Evolutionary conservation across 1,140 invertebrate species (phyloP), one percentile per base, ranked within the genome.

Genomic region (Gonatopus flavifemur): DNA sequence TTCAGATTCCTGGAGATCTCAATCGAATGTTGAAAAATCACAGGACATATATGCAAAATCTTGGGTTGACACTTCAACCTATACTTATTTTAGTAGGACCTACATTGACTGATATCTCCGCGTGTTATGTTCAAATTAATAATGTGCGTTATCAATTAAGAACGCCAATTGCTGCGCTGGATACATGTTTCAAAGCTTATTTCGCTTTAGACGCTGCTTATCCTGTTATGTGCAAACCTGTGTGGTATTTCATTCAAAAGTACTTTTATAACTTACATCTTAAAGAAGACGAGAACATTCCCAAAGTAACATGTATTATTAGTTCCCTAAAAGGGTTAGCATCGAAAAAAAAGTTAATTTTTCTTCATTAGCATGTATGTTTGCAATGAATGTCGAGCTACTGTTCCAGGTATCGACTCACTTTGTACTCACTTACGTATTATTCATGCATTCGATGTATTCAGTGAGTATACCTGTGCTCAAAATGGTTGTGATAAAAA

Each of bases 161-260:
- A 22, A 45, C 42, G 10, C 30, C 42, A 9, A 18, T 45, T n/a
- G 31, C 25, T 12, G 31, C 42, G 20, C 6, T 45, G 12, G 42
- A 45, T 13, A 45, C 31, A 3, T 45, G 42, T 13, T 43, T 43
- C 19, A 43, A 43, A 20, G 40, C 40, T 4, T 43, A 15, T 12
- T 43, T 30, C 19, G 19, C 20, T 35, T 21, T 45, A 10, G 42
- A 45, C 7, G 42, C 42, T 28, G 42, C 13, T 12, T 45, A 45
- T 33, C 42, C 42, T 9, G 2, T 18, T 6, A 32, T 20, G 16
- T 45, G 24, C 19, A 32, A 43, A 19, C 1, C 25, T 9, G 6
- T 32, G 10, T 30, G 25, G 24, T 18, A 38, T 6, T 38, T 38
- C 13, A 3, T 38, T 2, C 19, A 38, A 21, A 38, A 38, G 6